Evolutionary conservation across 2,113 vertebrate genomes (phyloP), one percentile per base, ranked within the genome.

Genomic region (Aldabrachelys gigantea): DNA sequence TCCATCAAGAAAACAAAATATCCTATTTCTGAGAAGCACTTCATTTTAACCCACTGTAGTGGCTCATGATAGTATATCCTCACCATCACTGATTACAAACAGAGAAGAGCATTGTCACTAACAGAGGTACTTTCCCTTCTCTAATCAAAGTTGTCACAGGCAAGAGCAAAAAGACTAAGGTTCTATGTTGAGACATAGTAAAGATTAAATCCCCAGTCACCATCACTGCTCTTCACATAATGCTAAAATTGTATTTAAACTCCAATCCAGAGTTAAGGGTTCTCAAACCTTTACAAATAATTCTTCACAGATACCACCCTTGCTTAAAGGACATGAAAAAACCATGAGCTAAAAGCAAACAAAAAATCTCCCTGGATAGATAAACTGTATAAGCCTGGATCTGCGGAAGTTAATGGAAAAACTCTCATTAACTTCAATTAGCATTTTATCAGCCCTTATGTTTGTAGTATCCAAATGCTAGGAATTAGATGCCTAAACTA

Each of bases 1-100:
- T 93, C 25, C 52, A 85, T 84, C 89, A 95, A 94, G 94, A 95
- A 35, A 52, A 94, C 82, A 90, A 56, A 92, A 78, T 89, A 91
- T 92, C 0, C 0, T 84, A 90, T 90, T 90, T 89, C 91, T 96
- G 50, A 96, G 31, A 93, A 94, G 49, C 21, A 84, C 90, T 96
- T 93, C 0, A 4, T 84, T 78, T 88, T 95, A 94, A 92, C 94
- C 90, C 90, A 57, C 90, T 25, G 11, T 96, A 95, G 29, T 35
- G 89, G 4, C 52, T 91, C 54, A 92, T 89, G 62, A 49, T 6
- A 88, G 31, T 85, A 6, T 89, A 72, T 93, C 47, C 4, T 19
- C 69, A 47, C 44, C 4, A 72, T 53, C 89, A 72, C 4, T 90
- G 31, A 78, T 90, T 92, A 86, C 10, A 19, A 38, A 4, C 35